A percentile compares a stretch with the other conserved stretches of the same genome.
phyloP scores from a whole-genome alignment of 2,797 vertebrate species.

The Sebastolobus altivelis region DNA sequence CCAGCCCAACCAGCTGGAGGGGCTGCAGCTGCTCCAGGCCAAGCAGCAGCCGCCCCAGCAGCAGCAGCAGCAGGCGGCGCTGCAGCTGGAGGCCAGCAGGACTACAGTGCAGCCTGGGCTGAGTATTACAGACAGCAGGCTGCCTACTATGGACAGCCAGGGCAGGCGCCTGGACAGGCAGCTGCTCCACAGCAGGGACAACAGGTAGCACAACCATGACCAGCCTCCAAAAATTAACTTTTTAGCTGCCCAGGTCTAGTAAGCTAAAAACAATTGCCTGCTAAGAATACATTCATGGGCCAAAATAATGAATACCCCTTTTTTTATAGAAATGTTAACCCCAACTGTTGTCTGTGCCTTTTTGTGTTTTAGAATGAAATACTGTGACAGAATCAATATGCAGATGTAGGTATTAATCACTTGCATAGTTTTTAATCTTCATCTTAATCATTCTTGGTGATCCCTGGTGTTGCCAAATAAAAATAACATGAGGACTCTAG shows the following conservation, averaged over 20 bases:
- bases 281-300: neutral
- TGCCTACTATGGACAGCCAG: slow-evolving; percentile 85
- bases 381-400: neutral
- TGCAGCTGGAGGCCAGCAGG: slow-evolving; percentile 86
- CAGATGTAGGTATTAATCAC: neutral
- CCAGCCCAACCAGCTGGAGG: slow-evolving; percentile 79
- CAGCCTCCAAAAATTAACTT: neutral
- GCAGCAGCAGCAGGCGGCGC: slow-evolving; percentile 63
- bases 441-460: neutral
- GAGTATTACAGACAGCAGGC: slow-evolving; percentile 95
- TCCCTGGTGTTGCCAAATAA: neutral
- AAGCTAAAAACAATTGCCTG: neutral
- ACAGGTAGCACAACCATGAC: slow-evolving; percentile 72
- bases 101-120: slow-evolving; percentile 96
- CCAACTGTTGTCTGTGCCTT: neutral
- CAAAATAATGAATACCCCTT: neutral
- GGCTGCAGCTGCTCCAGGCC: slow-evolving; percentile 60
- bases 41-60: slow-evolving; percentile 54
- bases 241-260: neutral
- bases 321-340: neutral
- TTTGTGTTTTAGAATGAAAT: neutral
- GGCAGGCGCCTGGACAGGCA: slow-evolving; percentile 81
- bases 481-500: neutral
- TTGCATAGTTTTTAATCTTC: neutral
- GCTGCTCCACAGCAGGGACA: slow-evolving; percentile 84